Conservation (phyloP, 2,888 invertebrate species). For the Caradrina kadenii region DNA sequence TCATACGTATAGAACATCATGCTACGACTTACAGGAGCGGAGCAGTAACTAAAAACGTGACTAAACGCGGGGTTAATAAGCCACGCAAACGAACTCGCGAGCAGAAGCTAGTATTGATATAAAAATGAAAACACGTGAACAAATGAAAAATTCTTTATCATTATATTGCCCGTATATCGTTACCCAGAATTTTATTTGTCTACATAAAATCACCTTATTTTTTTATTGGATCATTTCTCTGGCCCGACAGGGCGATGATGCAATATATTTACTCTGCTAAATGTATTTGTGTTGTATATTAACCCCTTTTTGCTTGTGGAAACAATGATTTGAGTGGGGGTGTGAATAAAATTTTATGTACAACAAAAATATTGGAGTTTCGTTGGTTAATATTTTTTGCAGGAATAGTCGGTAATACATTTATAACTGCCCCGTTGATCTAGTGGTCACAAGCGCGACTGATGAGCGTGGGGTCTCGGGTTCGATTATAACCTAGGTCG, state of each 20-base stretch:
- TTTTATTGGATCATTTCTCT: slow-evolving; percentile 36
- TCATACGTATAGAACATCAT: too few relatives aligned
- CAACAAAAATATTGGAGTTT: background rate
- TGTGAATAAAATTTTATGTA: slow-evolving; percentile 19
- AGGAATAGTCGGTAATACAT: too few relatives aligned
- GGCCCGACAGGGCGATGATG: slow-evolving; percentile 25
- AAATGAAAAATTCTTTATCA: slow-evolving; percentile 21
- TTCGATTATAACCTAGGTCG: too few relatives aligned
- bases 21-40: too few relatives aligned
- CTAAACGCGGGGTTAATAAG: too few relatives aligned
- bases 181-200: slow-evolving; percentile 17
- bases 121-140: slow-evolving; percentile 2
- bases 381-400: background rate
- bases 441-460: too few relatives aligned
- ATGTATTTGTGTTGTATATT: slow-evolving; percentile 47
- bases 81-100: too few relatives aligned
- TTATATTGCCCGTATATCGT: background rate
- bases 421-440: too few relatives aligned
- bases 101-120: background rate
- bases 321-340: slow-evolving; percentile 45
- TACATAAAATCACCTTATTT: slow-evolving; percentile 27
- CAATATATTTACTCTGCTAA: slow-evolving; percentile 55
- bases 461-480: too few relatives aligned
- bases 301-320: slow-evolving; percentile 46
- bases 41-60: too few relatives aligned